These are phyloP conservation scores for Sinocyclocheilus anshuiensis DNA, from an alignment of 2,113 vertebrate genomes.

Conservation along the genomic window DNA sequence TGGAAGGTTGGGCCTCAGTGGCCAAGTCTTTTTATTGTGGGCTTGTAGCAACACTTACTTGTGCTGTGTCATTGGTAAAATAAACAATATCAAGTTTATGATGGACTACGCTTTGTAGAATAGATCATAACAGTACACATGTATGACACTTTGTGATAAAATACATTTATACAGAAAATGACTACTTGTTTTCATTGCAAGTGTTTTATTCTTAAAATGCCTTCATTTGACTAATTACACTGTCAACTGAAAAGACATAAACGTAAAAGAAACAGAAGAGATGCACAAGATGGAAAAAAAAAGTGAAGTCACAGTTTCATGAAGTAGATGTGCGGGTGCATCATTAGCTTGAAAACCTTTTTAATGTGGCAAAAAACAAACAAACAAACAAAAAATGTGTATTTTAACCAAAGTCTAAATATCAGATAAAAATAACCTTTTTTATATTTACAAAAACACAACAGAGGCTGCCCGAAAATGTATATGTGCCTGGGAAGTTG, in stretches of 20 bases:
- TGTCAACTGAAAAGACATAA: not conserved
- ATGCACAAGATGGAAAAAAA: too few relatives aligned
- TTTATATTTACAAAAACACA: not conserved
- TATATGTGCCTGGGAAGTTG: not conserved
- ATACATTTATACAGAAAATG: constrained; percentile 88
- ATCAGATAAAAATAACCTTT: too few relatives aligned
- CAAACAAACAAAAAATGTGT: too few relatives aligned
- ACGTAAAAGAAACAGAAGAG: not conserved
- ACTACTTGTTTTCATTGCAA: constrained; percentile 81
- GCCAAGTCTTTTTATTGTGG: constrained; percentile 83
- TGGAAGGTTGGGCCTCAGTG: constrained; percentile 53
- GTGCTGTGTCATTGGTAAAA: constrained; percentile 92
- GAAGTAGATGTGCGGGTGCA: too few relatives aligned
- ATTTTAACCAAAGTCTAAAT: too few relatives aligned
- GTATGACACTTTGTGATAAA: constrained; percentile 93
- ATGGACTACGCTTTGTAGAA: constrained; percentile 90
- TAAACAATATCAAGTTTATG: constrained; percentile 89
- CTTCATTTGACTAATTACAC: not conserved
- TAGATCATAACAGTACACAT: constrained; percentile 92
- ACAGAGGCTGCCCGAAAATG: not conserved
- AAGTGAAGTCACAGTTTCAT: too few relatives aligned
- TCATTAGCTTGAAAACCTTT: too few relatives aligned
- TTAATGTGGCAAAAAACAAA: too few relatives aligned
- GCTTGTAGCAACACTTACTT: constrained; percentile 93
- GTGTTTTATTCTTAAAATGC: not conserved